phyloP scores from a whole-genome alignment of 2,113 vertebrate genomes.

The Raja brachyura region DNA sequence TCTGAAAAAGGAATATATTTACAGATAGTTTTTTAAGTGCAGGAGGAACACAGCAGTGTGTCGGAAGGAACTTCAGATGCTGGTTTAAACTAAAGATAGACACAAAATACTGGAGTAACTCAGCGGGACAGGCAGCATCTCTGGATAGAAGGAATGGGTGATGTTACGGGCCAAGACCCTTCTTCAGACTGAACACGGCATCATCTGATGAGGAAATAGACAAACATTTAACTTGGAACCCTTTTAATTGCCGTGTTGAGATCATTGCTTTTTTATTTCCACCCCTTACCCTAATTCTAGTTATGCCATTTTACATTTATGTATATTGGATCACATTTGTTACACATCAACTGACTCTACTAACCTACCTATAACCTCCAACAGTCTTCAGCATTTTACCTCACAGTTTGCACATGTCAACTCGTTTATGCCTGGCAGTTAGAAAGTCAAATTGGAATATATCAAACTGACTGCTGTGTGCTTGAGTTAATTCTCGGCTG shows the following conservation, averaged over 20 bases:
- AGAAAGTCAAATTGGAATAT: neutral
- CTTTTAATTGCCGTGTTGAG: neutral
- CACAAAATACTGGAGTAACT: too few relatives aligned
- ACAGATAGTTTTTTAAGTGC: too few relatives aligned
- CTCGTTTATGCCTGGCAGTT: neutral
- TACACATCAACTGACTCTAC: neutral
- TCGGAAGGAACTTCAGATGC: too few relatives aligned
- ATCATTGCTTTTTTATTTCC: neutral
- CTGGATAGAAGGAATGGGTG: too few relatives aligned
- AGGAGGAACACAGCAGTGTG: too few relatives aligned
- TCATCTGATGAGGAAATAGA: too few relatives aligned
- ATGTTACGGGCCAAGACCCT: too few relatives aligned
- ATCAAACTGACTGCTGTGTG: conserved; percentile 1
- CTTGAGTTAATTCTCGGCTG: neutral
- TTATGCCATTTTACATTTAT: neutral
- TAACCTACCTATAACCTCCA: neutral
- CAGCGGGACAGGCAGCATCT: too few relatives aligned
- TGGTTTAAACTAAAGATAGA: too few relatives aligned
- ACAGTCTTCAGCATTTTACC: neutral
- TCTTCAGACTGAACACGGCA: too few relatives aligned
- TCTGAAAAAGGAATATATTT: too few relatives aligned
- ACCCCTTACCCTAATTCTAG: neutral
- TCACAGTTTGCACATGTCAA: neutral
- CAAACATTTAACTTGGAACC: too few relatives aligned
- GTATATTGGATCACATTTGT: neutral